Evolutionary conservation across 2,113 vertebrate genomes (phyloP).

Genomic region (Scytalopus superciliaris): DNA sequence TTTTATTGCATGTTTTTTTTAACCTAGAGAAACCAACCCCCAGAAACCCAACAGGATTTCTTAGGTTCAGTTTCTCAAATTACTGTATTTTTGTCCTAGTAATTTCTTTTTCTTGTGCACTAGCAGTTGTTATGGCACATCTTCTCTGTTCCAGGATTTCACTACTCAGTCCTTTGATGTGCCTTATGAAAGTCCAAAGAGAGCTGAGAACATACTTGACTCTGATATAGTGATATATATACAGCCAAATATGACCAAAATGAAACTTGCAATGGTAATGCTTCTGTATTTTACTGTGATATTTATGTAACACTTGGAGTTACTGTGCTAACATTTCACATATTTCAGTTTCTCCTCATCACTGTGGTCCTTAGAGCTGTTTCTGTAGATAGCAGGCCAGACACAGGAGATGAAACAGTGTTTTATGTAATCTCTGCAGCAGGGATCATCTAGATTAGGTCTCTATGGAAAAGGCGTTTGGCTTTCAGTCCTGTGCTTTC

Average conservation of each 20-base stretch:
- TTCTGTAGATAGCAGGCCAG: not conserved
- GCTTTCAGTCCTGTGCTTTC: not conserved
- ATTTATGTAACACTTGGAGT: not conserved
- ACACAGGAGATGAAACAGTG: not conserved
- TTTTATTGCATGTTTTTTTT: not conserved
- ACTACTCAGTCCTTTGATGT: not conserved
- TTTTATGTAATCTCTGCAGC: not conserved
- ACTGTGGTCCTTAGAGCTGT: not conserved
- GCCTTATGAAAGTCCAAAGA: not conserved
- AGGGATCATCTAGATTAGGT: not conserved
- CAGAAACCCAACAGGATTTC: not conserved
- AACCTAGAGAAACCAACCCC: not conserved
- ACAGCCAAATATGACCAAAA: not conserved
- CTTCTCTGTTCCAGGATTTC: not conserved
- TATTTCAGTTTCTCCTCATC: slow-evolving; percentile 42
- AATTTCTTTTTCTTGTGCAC: not conserved
- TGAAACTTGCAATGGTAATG: not conserved
- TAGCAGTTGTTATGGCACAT: not conserved
- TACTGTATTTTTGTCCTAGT: not conserved
- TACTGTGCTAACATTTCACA: slow-evolving; percentile 6
- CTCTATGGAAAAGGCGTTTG: not conserved
- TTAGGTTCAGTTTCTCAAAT: not conserved
- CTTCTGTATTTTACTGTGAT: not conserved
- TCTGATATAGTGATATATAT: not conserved
- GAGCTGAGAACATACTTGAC: not conserved